Evolutionary conservation across 2,888 invertebrate genomes (phyloP).

Genomic region (Barypeithes pellucidus): DNA sequence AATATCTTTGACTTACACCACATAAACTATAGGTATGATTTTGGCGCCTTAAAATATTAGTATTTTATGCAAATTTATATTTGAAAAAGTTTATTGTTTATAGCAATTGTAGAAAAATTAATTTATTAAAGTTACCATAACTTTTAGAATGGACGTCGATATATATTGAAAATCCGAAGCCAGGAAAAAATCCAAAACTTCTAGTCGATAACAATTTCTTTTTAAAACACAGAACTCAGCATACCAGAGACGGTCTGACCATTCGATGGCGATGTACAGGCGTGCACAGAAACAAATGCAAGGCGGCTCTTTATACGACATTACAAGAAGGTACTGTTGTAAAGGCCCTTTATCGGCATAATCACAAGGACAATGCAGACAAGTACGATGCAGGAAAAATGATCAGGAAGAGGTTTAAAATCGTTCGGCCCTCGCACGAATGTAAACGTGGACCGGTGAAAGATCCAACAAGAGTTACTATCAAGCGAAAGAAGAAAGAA

Average conservation of each 20-base stretch:
- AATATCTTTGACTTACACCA: no score
- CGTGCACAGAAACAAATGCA: conserved; percentile 56
- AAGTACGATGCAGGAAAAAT: conserved; percentile 5
- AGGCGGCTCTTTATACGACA: conserved; percentile 55
- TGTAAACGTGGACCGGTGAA: conserved; percentile 20
- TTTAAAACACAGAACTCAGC: conserved; percentile 48
- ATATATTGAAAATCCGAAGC: conserved; percentile 52
- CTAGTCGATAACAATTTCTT: conserved; percentile 55
- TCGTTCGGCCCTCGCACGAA: background rate
- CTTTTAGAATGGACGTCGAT: conserved; percentile 54
- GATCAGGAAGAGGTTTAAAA: conserved; percentile 19
- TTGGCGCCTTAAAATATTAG: no score
- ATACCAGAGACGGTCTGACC: conserved; percentile 41
- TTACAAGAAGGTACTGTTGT: conserved; percentile 49
- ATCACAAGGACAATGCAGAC: conserved; percentile 50
- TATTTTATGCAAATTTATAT: no score
- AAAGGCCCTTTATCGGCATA: conserved; percentile 50
- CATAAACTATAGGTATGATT: no score
- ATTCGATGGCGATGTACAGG: conserved; percentile 56
- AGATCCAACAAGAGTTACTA: no score
- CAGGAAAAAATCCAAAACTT: conserved; percentile 56
- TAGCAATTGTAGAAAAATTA: no score
- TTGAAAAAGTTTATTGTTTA: no score
- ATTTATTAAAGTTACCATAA: background rate
- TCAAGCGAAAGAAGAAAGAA: background rate